Evolutionary conservation across 2,113 vertebrate genomes (phyloP).

Genomic region (Loxodonta africana): DNA sequence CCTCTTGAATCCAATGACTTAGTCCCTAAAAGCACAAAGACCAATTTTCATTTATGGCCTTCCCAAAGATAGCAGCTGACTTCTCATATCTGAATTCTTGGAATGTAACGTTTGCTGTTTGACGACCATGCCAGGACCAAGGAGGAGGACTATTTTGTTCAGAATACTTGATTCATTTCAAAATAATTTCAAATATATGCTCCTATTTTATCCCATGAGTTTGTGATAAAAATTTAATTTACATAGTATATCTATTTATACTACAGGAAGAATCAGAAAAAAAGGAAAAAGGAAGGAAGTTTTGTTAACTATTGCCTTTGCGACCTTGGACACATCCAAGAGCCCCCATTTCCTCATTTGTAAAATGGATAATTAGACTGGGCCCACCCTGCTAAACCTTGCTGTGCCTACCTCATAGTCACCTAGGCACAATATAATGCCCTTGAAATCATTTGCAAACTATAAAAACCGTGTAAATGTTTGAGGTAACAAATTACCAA

Average conservation of each 20-base stretch:
- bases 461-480: not conserved
- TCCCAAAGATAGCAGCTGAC: not conserved
- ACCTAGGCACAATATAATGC: not conserved
- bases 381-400: not conserved
- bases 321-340: not conserved
- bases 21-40: slow-evolving; percentile 31
- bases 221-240: slow-evolving; percentile 34
- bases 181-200: not conserved
- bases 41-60: not conserved
- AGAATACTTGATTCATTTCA: not conserved
- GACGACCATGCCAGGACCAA: not conserved
- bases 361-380: not conserved
- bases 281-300: not conserved
- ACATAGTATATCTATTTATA: not conserved
- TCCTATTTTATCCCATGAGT: not conserved
- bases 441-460: slow-evolving; percentile 60
- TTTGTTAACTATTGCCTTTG: not conserved
- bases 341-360: not conserved
- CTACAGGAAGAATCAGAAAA: not conserved
- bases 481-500: not conserved
- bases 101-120: not conserved
- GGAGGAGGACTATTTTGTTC: not conserved
- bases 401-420: not conserved
- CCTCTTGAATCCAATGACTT: not conserved
- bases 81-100: not conserved